Evolutionary conservation across 2,113 vertebrate species (phyloP).

Genomic region (Verasper variegatus): DNA sequence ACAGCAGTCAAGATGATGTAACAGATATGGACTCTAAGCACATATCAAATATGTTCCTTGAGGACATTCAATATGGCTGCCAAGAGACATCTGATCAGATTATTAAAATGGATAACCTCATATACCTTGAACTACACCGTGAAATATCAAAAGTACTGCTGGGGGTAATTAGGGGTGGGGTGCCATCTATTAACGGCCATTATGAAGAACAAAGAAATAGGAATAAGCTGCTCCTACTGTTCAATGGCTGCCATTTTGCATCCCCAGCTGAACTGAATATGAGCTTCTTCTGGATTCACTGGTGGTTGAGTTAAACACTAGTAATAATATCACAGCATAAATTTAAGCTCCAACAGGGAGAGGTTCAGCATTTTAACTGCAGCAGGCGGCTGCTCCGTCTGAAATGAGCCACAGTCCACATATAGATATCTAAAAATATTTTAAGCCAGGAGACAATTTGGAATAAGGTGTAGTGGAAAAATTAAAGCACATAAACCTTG

Average conservation of each 20-base stretch:
- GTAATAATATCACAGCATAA: slow-evolving; percentile 2
- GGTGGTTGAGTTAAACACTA: not conserved
- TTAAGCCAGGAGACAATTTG: not conserved
- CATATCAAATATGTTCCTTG: slow-evolving; percentile 63
- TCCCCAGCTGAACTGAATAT: not conserved
- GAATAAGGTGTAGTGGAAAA: not conserved
- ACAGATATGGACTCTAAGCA: slow-evolving; percentile 72
- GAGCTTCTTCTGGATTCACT: not conserved
- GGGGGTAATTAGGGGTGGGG: slow-evolving; percentile 34
- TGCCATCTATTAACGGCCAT: slow-evolving; percentile 9
- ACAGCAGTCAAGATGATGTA: slow-evolving; percentile 73
- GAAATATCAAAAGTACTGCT: slow-evolving; percentile 37
- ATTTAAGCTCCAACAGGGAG: not conserved
- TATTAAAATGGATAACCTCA: slow-evolving; percentile 67
- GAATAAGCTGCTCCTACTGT: not conserved
- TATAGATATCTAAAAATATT: not conserved
- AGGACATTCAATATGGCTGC: slow-evolving; percentile 64
- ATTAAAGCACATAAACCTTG: not conserved
- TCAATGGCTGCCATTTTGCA: slow-evolving; percentile 18
- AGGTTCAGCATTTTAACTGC: not conserved
- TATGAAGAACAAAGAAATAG: slow-evolving; percentile 25
- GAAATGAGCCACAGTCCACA: not conserved
- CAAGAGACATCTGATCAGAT: slow-evolving; percentile 59
- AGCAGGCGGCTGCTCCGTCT: not conserved
- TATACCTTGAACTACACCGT: slow-evolving; percentile 37